These are phyloP conservation scores for Ditylenchus dipsaci DNA, from an alignment of 1,140 invertebrate genomes.

Conservation along the genomic window DNA sequence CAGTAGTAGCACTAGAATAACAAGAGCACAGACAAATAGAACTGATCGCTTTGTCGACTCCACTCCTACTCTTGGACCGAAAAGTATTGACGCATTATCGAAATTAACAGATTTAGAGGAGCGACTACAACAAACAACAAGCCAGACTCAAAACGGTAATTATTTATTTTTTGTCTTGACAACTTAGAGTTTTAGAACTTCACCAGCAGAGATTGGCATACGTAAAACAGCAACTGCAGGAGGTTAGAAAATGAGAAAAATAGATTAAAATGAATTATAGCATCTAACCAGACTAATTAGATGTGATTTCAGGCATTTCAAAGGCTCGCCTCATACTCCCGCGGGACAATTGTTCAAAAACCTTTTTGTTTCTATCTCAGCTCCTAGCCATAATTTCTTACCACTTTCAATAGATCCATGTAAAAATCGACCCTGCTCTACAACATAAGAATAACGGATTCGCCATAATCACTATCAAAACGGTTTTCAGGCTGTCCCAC, in stretches of 20 bases:
- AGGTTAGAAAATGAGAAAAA: not conserved
- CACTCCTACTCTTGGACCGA: not conserved
- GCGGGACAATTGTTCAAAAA: too few species aligned
- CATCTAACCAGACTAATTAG: too few species aligned
- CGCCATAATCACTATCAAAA: too few species aligned
- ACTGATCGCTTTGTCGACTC: not conserved
- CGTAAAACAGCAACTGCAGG: not conserved
- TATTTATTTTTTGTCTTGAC: not conserved
- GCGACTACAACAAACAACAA: not conserved
- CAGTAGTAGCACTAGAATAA: not conserved
- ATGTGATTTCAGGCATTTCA: too few species aligned
- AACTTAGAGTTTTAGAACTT: not conserved
- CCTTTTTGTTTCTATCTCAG: too few species aligned
- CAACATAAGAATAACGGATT: too few species aligned
- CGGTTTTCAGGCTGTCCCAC: too few species aligned
- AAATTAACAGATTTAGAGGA: not conserved
- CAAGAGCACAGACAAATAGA: not conserved
- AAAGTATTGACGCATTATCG: not conserved
- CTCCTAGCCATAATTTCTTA: too few species aligned
- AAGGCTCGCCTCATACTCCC: too few species aligned
- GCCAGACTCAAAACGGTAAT: not conserved
- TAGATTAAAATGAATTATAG: too few species aligned
- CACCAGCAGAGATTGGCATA: slow-evolving; percentile 1
- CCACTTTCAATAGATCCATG: too few species aligned
- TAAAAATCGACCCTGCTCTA: too few species aligned